A percentile compares a stretch with the other conserved stretches of the same genome.
Conservation (phyloP, 2,888 invertebrate species). For the Lycocerus yunnanus region DNA sequence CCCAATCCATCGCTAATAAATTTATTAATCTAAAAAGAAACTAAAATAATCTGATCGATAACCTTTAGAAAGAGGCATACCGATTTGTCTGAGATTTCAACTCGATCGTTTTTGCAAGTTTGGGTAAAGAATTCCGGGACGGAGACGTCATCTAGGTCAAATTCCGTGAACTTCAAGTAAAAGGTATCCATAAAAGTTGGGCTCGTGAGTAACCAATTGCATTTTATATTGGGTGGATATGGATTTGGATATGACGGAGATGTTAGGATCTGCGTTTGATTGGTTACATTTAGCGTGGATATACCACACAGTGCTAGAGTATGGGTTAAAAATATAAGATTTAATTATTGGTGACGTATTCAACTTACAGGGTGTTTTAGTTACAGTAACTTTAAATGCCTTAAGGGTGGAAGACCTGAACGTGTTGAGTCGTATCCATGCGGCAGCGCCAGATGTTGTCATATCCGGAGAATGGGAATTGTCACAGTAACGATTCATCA, state of each 20-base stretch:
- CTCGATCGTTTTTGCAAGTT: slow-evolving; percentile 57
- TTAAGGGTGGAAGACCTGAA: slow-evolving; percentile 64
- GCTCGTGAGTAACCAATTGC: slow-evolving; percentile 61
- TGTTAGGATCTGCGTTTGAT: slow-evolving; percentile 53
- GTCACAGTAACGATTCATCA: slow-evolving; percentile 72
- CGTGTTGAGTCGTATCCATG: slow-evolving; percentile 66
- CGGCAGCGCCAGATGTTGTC: slow-evolving; percentile 62
- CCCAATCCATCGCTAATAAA: slow-evolving; percentile 56
- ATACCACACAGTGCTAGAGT: slow-evolving; percentile 64
- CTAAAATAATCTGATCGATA: slow-evolving; percentile 32
- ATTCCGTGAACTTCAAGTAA: slow-evolving; percentile 60
- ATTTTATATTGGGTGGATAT: slow-evolving; percentile 62
- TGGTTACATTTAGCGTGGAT: slow-evolving; percentile 52
- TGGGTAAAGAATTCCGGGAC: slow-evolving; percentile 37
- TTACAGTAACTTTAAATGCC: slow-evolving; percentile 68
- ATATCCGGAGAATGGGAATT: slow-evolving; percentile 45
- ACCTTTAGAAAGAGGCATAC: slow-evolving; percentile 41
- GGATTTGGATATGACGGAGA: slow-evolving; percentile 65
- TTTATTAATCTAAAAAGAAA: slow-evolving; percentile 27
- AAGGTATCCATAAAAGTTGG: slow-evolving; percentile 45
- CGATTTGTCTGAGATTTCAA: slow-evolving; percentile 57
- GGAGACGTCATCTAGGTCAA: slow-evolving; percentile 60
- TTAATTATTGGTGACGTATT: neutral
- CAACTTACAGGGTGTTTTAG: slow-evolving; percentile 58
- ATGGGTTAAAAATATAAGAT: neutral